These are phyloP conservation scores for Sphaerodactylus townsendi DNA, from an alignment of 2,113 vertebrate species.

Conservation along the genomic window DNA sequence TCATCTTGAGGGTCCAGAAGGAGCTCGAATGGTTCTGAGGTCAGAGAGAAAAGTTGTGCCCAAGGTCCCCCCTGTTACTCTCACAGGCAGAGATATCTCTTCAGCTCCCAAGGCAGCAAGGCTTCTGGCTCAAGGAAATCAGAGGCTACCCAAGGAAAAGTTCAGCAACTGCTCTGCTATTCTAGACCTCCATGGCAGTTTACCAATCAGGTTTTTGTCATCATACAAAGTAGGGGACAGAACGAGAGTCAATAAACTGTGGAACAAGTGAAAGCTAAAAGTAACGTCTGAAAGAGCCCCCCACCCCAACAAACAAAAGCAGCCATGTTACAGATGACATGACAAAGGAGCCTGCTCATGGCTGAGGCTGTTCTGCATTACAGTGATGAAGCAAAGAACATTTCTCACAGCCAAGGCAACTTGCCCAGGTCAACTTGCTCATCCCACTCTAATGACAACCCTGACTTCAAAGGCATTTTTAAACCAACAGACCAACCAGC, in stretches of 20 bases:
- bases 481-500: neutral
- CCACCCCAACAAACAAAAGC: constrained; percentile 64
- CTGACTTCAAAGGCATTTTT: constrained; percentile 5
- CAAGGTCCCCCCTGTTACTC: neutral
- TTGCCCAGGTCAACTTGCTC: constrained; percentile 38
- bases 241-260: constrained; percentile 60
- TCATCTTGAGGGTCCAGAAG: neutral
- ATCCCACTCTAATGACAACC: constrained; percentile 32
- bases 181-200: neutral
- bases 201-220: constrained; percentile 35
- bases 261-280: constrained; percentile 26
- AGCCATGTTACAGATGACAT: constrained; percentile 41
- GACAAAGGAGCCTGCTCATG: neutral
- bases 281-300: neutral
- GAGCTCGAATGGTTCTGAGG: neutral
- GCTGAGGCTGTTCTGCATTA: constrained; percentile 35
- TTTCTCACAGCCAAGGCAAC: constrained; percentile 53
- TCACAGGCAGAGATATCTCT: neutral
- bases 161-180: neutral
- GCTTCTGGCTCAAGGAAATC: neutral
- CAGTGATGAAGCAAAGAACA: constrained; percentile 38
- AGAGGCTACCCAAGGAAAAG: neutral
- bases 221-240: constrained; percentile 52
- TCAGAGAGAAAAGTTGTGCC: neutral
- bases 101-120: neutral